Percentiles rank a stretch among this genome's conserved stretches.
Conservation (phyloP, 2,113 vertebrate genomes). For the Fulica atra region DNA sequence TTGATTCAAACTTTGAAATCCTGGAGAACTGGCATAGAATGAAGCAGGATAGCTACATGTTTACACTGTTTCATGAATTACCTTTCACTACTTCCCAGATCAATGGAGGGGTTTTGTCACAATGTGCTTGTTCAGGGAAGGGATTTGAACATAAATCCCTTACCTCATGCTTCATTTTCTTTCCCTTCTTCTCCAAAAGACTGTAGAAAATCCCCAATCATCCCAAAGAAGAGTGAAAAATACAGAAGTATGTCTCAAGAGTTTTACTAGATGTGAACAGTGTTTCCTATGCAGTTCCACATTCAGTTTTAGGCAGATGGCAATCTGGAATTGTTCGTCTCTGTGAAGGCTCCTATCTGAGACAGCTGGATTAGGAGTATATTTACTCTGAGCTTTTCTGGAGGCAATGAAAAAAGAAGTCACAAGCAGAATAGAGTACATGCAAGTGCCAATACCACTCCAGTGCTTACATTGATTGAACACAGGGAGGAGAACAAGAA, state of each 20-base stretch:
- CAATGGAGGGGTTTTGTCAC: accelerated
- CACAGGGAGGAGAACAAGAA: not conserved
- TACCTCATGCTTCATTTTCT: not conserved
- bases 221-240: slow-evolving; percentile 3
- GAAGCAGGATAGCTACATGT: not conserved
- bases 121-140: not conserved
- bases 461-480: not conserved
- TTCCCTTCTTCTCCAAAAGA: not conserved
- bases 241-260: not conserved
- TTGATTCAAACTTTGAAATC: not conserved
- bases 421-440: not conserved
- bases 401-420: not conserved
- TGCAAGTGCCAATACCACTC: not conserved
- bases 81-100: not conserved
- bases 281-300: not conserved
- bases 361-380: not conserved
- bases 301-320: not conserved
- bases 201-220: not conserved
- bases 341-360: not conserved
- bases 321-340: not conserved
- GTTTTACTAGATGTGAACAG: not conserved
- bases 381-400: not conserved
- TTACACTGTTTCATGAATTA: not conserved
- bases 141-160: not conserved
- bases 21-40: not conserved